phyloP scores from a whole-genome alignment of 2,888 invertebrate genomes.

The Drosophila kanekoi region DNA sequence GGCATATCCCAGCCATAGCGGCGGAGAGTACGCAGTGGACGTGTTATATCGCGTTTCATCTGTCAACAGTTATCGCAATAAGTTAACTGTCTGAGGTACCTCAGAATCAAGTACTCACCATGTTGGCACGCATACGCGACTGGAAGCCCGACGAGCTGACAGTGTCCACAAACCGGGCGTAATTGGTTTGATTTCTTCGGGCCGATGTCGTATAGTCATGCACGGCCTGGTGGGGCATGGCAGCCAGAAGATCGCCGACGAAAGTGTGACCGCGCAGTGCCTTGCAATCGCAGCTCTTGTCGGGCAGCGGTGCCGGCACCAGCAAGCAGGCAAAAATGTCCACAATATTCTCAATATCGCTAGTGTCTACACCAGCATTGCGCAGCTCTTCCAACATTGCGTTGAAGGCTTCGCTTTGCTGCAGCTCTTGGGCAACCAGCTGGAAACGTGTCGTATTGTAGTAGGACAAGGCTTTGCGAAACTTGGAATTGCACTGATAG shows the following conservation, averaged over 20 bases:
- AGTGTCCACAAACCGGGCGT: constrained; percentile 53
- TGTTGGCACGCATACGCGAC: constrained; percentile 39
- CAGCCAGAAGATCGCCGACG: constrained; percentile 58
- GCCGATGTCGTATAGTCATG: constrained; percentile 31
- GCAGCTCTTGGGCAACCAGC: constrained; percentile 42
- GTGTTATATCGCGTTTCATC: constrained; percentile 52
- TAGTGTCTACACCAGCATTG: constrained; percentile 47
- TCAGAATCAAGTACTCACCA: constrained; percentile 61
- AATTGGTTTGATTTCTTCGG: constrained; percentile 30
- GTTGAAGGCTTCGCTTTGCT: constrained; percentile 48
- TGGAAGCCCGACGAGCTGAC: constrained; percentile 55
- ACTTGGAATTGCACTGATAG: constrained; percentile 53
- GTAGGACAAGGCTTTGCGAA: constrained; percentile 63
- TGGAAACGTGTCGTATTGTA: constrained; percentile 53
- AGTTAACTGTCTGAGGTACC: neutral
- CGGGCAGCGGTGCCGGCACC: constrained; percentile 32
- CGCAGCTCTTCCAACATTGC: constrained; percentile 41
- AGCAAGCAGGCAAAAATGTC: constrained; percentile 61
- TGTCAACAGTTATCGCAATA: constrained; percentile 14
- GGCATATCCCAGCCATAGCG: constrained; percentile 67
- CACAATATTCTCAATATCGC: constrained; percentile 49
- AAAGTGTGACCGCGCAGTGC: constrained; percentile 51
- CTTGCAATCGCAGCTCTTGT: constrained; percentile 47
- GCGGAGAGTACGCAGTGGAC: constrained; percentile 54
- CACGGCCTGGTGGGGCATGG: constrained; percentile 51